Base-by-base conservation (phyloP, 1,140 invertebrate genomes). In the Pseudomyrmex sp. region DNA sequence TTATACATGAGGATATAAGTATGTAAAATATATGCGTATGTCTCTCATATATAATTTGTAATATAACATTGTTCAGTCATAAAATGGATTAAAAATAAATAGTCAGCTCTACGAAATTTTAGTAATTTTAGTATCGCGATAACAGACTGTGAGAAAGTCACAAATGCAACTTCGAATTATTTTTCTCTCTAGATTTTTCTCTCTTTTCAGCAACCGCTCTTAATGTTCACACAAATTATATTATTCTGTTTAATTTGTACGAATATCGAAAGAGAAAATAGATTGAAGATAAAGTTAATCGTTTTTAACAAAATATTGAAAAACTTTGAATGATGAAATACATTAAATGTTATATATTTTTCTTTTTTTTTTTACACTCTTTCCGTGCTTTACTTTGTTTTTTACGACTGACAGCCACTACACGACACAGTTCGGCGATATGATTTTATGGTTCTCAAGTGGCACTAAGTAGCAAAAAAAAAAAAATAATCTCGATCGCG, bases 401-500 rank as follows among this genome's bases (percentile, higher is more conserved):
- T 85, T 88, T 88, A 88, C 76, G 82, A 88, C 65, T 66, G 85
- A 61, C 70, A 69, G 70, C 65, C 69, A 70, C 75, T 35, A 59
- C 59, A 63, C 68, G 59, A 72, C 58, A 50, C 65, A 63, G 58
- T 18, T 3, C 20, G n/a, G 61, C 63, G 73, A 65, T 58, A 54
- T 59, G 63, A 65, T 26, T 85, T 82, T 82, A 80, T 69, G 70
- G 26, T 73, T 58, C 48, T 84, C 63, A 18, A 15, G 70, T 70
- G 59, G 23, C 23, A 70, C 59, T 68, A 83, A 86, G 65, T 80
- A 70, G 76, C 54, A 46, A 59, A 59, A 70, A 79, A 77, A 35
- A 76, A 68, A 59, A 62, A 58, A 83, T 77, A 76, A 85, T 58
- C 65, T 75, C 44, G 44, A 48, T 48, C 70, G 52, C 70, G 52